A percentile compares a stretch with the other conserved stretches of the same genome.
phyloP scores from a whole-genome alignment of 2,888 invertebrate genomes.

The Sympetrum striolatum region DNA sequence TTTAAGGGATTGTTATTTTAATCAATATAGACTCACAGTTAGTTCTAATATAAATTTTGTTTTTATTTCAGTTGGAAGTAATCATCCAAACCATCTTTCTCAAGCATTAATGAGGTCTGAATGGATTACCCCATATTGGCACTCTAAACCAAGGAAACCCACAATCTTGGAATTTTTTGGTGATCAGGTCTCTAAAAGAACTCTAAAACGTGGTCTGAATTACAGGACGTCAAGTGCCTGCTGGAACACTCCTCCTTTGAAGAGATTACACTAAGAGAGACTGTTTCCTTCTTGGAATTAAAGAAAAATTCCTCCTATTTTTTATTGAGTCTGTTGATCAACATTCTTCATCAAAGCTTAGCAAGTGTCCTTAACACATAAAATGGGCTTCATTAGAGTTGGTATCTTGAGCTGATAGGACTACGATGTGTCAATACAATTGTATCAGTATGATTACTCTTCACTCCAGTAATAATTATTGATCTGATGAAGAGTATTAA shows the following conservation, averaged over 20 bases:
- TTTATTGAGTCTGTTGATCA: neutral
- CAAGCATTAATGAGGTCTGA: neutral
- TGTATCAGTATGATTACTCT: no score
- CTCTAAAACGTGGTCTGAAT: constrained; percentile 1
- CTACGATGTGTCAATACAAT: no score
- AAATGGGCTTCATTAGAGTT: no score
- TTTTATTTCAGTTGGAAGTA: neutral
- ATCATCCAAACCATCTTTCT: neutral
- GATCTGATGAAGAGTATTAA: no score
- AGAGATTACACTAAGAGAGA: neutral
- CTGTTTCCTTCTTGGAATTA: neutral
- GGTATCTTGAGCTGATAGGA: no score
- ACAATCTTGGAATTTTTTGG: neutral
- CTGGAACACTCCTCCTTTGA: neutral
- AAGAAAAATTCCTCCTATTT: neutral
- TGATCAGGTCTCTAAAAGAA: neutral
- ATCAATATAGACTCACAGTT: neutral
- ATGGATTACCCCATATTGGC: neutral
- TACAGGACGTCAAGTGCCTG: constrained; percentile 14
- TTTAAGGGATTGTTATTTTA: no score
- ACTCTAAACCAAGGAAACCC: neutral
- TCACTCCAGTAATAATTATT: no score
- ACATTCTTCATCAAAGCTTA: no score
- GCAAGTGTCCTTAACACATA: no score
- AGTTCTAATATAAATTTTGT: neutral